Conservation (phyloP, 1,140 invertebrate species). For the Acromyrmex charruanus region DNA sequence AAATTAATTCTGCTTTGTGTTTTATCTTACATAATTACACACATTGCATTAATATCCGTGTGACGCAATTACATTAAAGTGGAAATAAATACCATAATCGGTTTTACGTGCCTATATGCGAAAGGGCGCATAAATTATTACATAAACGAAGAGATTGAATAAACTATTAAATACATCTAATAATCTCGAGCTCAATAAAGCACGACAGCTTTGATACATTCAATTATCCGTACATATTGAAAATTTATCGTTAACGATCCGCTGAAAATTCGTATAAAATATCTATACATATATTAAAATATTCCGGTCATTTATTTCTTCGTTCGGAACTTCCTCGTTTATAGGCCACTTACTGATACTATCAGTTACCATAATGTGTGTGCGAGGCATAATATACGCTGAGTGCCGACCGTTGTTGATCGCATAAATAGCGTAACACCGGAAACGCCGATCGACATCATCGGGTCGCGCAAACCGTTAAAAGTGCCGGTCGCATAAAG, state of each 20-base stretch:
- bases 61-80: constrained; percentile 11
- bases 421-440: constrained; percentile 19
- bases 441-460: constrained; percentile 32
- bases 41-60: constrained; percentile 6
- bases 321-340: neutral
- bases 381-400: constrained; percentile 20
- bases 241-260: constrained; percentile 3
- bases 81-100: constrained; percentile 12
- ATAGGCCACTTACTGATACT: neutral
- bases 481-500: constrained; percentile 31
- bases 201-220: neutral
- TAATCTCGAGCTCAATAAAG: constrained; percentile 15
- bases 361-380: neutral
- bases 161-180: constrained; percentile 17
- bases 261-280: neutral
- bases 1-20: constrained; percentile 31
- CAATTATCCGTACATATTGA: neutral
- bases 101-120: neutral
- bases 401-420: constrained; percentile 16
- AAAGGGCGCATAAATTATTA: constrained; percentile 9
- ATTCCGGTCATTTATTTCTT: neutral
- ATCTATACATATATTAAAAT: neutral
- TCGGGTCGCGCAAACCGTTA: constrained; percentile 22
- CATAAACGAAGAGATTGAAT: constrained; percentile 6
- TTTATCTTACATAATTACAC: neutral